Base-by-base conservation (phyloP, 2,113 vertebrate species). In the Pelusios castaneus region DNA sequence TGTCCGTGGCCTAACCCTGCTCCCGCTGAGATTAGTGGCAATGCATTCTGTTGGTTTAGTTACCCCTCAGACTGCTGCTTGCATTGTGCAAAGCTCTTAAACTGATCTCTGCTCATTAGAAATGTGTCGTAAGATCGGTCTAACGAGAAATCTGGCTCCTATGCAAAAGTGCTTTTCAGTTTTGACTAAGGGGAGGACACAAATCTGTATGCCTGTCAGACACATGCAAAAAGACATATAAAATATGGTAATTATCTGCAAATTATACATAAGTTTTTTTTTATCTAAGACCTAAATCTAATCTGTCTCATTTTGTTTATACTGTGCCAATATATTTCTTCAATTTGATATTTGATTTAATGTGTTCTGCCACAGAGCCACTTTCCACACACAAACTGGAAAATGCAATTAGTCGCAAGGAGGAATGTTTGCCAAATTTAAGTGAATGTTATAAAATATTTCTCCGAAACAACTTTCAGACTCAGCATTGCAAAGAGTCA, bases 401-500 rank as follows among this genome's bases (percentile, higher is more conserved):
- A 94, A 75, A 54, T 12, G 63, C 84, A 55, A 31, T 51, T 90
- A 60, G 73, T 43, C 88, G 91, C 58, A 88, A 92, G 51, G 16
- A 52, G 4, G 85, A 94, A 38, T 41, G 24, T 67, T 91, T 94
- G 24, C 55, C 85, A 84, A 90, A 96, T 75, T 84, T 92, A 70
- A 86, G n/a, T 1, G 1, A 19, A 84, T 29, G 60, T 58, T 43
- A 85, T 88, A 95, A 96, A 95, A 91, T 86, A 86, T 8, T 88
- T 94, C 82, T 63, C 93, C 91, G 89, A 91, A 97, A 92, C 91
- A 89, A 93, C 92, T 90, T 94, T 94, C 19, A 34, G 88, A 85
- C 80, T 90, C 90, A 43, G 88, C 58, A 82, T n/a, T 77, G 54
- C 22, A 27, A 58, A 49, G 45, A 47, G 38, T 73, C 63, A 54